Base-by-base conservation (phyloP, 2,113 vertebrate species). In the Dunckerocampus dactyliophorus region DNA sequence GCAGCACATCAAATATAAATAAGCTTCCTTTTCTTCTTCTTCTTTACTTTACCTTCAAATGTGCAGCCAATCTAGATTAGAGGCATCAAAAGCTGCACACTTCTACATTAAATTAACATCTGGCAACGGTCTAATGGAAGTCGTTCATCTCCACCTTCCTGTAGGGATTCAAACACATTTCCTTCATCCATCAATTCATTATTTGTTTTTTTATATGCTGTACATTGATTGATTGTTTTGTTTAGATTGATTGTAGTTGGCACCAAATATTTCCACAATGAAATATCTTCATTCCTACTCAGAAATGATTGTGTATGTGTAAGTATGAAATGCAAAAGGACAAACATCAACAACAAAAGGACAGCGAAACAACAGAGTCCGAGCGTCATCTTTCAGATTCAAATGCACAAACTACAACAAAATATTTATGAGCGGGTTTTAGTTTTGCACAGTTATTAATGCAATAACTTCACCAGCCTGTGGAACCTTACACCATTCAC, bases 71-170 rank as follows among this genome's bases (percentile, higher is more conserved):
- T 56, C 12, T 39, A 39, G 37, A 39, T 28, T 28, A 28, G 24
- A 28, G 24, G 24, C 24, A 28, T 39, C 37, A 11, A 39, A 39
- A 39, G 37, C 47, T 74, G 60, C 56, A 79, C 85, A 76, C 82
- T 89, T 89, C 87, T 78, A 88, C 69, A 80, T 69, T 67, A 55
- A 74, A 86, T 91, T 88, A 87, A 75, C 76, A 65, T 73, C 82
- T 70, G 65, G 77, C 83, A 73, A 86, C 76, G 74, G 78, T 61
- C 83, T 88, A 88, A 92, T 85, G 87, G 85, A 89, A 71, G 85
- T 50, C 56, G 43, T 85, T 77, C 82, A 85, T 84, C 88, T 88
- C 67, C 84, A 84, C 81, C 88, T 82, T 71, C 52, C 71, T 65
- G 66, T 11, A 39, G 37, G 37, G 37, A 39, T 43, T 37, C 17